Base-by-base conservation (phyloP, 2,888 invertebrate genomes). In the Diarsia dahlii region DNA sequence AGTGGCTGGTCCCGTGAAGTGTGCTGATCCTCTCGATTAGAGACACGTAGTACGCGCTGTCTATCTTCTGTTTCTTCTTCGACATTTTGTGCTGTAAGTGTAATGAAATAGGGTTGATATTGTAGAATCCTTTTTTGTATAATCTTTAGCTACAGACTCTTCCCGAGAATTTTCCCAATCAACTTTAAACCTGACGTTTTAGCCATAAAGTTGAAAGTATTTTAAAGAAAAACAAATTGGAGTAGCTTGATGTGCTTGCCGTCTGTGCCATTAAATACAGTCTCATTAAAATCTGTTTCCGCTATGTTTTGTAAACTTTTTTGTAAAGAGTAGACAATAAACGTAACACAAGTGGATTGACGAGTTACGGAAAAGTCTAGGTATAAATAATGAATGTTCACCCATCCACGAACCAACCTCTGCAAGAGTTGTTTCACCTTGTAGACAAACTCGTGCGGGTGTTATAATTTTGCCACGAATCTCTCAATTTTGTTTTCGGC, bases 1-100 rank as follows among this genome's bases (percentile, higher is more conserved):
- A 89, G 18, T 92, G 89, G 20, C 82, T 90, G 0, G 90, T 90
- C 0, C 95, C 95, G 52, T 95, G 95, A 18, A 95, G 34, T 0
- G 95, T 93, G 0, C 93, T 93, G 4, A 95, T 88, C 48, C 89
- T 88, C 67, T 90, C 77, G 1, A 91, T 64, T 10, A 88, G 39
- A 4, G 82, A 81, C 12, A 79, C 72, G 12, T 82, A 71, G 20
- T 71, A 74, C 0, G 58, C 52, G 20, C 71, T 78, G 45, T 82
- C 66, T n/a, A 78, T 56, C 58, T 78, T 79, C 23, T 78, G 66
- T 18, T 78, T 87, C 58, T 81, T 73, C 48, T 85, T 79, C 50
- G 85, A 58, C 84, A 83, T 89, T 58, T 74, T 87, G 13, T 6
- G 45, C 80, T 82, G 39, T 23, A 69, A 45, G 1, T 12, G 62